Conservation (phyloP, 2,888 invertebrate genomes). For the Choreutis nemorana region DNA sequence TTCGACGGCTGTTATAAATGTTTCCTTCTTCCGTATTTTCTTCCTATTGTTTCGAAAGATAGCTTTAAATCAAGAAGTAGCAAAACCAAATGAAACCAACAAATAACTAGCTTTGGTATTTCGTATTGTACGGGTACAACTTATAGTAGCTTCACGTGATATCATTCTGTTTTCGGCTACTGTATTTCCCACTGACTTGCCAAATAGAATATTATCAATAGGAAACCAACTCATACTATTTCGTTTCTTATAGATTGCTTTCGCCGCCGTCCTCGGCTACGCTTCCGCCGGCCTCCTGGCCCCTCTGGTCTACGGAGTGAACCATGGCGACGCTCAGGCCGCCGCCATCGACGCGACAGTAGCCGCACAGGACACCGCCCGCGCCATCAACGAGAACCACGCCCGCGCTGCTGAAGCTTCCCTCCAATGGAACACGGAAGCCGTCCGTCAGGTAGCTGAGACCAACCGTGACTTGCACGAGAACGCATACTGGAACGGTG, state of each 20-base stretch:
- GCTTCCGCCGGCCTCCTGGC: constrained; percentile 47
- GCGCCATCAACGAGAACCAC: constrained; percentile 39
- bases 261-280: constrained; percentile 58
- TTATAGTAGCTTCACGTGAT: too few relatives aligned
- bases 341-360: constrained; percentile 53
- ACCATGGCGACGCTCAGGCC: constrained; percentile 51
- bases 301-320: constrained; percentile 37
- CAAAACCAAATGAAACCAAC: too few relatives aligned
- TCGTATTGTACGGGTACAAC: too few relatives aligned
- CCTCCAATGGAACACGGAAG: constrained; percentile 42
- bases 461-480: constrained; percentile 44
- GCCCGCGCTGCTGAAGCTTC: constrained; percentile 47
- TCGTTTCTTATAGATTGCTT: constrained; percentile 35
- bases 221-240: too few relatives aligned
- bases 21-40: too few relatives aligned
- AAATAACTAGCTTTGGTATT: too few relatives aligned
- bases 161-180: too few relatives aligned
- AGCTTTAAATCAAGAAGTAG: too few relatives aligned
- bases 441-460: constrained; percentile 37
- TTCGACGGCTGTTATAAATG: too few relatives aligned
- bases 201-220: too few relatives aligned
- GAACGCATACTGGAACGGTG: constrained; percentile 50
- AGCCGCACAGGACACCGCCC: constrained; percentile 38
- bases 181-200: too few relatives aligned
- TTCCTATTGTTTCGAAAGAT: too few relatives aligned